phyloP scores from a whole-genome alignment of 2,888 invertebrate genomes.

The Dimorphilus gyrociliatus region DNA sequence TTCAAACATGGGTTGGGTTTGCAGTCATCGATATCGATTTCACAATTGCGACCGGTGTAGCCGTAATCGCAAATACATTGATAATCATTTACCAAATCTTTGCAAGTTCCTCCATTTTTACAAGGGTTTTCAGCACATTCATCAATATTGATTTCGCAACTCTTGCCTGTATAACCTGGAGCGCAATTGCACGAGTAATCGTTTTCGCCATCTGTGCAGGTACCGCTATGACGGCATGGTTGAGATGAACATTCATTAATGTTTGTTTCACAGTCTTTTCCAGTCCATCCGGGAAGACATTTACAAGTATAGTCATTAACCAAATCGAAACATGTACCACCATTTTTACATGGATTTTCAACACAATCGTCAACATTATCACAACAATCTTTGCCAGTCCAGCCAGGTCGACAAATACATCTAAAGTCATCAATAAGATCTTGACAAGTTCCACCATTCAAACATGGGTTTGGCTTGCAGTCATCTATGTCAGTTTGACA shows the following conservation, averaged over 20 bases:
- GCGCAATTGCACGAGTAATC: slow-evolving; percentile 46
- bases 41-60: slow-evolving; percentile 17
- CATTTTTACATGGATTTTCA: no score
- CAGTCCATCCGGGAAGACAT: no score
- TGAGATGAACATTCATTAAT: slow-evolving; percentile 82
- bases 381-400: no score
- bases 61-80: slow-evolving; percentile 17
- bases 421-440: slow-evolving; percentile 10
- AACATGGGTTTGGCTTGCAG: slow-evolving; percentile 16
- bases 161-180: slow-evolving; percentile 8
- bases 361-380: no score
- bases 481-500: slow-evolving; percentile 16
- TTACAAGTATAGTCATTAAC: no score
- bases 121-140: slow-evolving; percentile 67
- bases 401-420: slow-evolving; percentile 22
- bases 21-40: slow-evolving; percentile 61
- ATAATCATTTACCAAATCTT: slow-evolving; percentile 16
- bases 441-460: slow-evolving; percentile 14
- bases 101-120: slow-evolving; percentile 47
- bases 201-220: slow-evolving; percentile 65
- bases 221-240: slow-evolving; percentile 82
- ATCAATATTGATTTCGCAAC: slow-evolving; percentile 30
- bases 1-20: slow-evolving; percentile 45
- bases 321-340: no score
- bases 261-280: no score